These are phyloP conservation scores for Netelia virgata DNA, from an alignment of 2,888 invertebrate genomes.

Conservation along the genomic window DNA sequence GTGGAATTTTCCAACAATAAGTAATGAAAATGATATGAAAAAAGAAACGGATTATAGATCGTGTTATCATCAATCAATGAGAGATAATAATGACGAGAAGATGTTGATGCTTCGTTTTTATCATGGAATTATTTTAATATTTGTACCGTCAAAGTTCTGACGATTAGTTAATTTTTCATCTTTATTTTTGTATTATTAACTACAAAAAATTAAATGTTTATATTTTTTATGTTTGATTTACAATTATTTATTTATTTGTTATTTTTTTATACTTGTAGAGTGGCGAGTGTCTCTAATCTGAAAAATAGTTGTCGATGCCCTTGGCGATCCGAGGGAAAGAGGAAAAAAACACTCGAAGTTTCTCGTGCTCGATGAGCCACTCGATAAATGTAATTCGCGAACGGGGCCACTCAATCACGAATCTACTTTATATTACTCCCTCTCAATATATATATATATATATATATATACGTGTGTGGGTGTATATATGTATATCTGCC, in stretches of 20 bases:
- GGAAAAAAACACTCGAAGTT: conserved; percentile 5
- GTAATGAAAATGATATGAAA: background rate
- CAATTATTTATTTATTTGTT: no score
- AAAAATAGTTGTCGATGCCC: background rate
- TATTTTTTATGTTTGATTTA: no score
- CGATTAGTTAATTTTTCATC: no score
- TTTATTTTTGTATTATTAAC: no score
- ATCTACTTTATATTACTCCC: conserved; percentile 1
- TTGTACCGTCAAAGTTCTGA: background rate
- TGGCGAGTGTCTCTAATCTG: no score
- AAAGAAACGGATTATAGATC: background rate
- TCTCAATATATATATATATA: background rate
- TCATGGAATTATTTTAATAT: background rate
- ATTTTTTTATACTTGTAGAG: no score
- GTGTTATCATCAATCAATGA: no score
- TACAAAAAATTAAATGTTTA: no score
- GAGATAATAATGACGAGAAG: no score
- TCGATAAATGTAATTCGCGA: conserved; percentile 18
- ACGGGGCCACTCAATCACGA: conserved; percentile 16
- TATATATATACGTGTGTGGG: background rate
- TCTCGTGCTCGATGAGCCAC: conserved; percentile 18
- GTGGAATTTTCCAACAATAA: background rate
- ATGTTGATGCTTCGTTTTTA: no score
- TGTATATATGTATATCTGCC: conserved; percentile 5
- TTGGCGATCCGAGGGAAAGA: background rate